Conservation (phyloP, 2,113 vertebrate genomes). For the Telmatochromis brachygnathus region DNA sequence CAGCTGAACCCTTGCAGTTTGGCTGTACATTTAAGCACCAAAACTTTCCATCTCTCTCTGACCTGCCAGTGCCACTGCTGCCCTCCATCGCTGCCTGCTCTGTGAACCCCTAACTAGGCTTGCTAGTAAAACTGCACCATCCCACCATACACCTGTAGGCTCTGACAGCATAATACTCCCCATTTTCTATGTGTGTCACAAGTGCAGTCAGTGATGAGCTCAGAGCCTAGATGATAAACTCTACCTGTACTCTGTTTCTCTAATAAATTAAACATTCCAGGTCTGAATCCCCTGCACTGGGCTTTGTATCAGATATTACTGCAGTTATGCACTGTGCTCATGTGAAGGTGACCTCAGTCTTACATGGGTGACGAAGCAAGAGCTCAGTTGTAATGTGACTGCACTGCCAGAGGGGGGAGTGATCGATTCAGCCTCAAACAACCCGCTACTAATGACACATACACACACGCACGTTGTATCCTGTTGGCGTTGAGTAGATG, state of each 20-base stretch:
- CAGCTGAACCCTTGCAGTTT: neutral
- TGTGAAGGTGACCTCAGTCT: constrained; percentile 44
- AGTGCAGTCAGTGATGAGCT: neutral
- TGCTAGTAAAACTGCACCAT: neutral
- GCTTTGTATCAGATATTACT: neutral
- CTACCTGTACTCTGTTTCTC: neutral
- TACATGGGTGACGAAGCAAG: neutral
- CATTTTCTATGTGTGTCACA: neutral
- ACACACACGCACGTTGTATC: neutral
- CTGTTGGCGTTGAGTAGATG: constrained; percentile 4
- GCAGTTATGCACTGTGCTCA: neutral
- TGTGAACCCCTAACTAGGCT: neutral
- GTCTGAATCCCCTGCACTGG: neutral
- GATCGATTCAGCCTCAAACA: constrained; percentile 9
- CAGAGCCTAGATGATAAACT: neutral
- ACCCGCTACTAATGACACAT: neutral
- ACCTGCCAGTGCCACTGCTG: neutral
- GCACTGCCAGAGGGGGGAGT: constrained; percentile 41
- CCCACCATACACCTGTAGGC: neutral
- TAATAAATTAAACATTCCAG: neutral
- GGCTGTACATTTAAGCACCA: neutral
- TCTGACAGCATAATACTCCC: neutral
- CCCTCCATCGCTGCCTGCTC: neutral
- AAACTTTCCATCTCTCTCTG: neutral
- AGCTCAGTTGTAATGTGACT: constrained; percentile 2